Evolutionary conservation across 1,140 invertebrate genomes (phyloP).

Genomic region (Plutomurus gul): DNA sequence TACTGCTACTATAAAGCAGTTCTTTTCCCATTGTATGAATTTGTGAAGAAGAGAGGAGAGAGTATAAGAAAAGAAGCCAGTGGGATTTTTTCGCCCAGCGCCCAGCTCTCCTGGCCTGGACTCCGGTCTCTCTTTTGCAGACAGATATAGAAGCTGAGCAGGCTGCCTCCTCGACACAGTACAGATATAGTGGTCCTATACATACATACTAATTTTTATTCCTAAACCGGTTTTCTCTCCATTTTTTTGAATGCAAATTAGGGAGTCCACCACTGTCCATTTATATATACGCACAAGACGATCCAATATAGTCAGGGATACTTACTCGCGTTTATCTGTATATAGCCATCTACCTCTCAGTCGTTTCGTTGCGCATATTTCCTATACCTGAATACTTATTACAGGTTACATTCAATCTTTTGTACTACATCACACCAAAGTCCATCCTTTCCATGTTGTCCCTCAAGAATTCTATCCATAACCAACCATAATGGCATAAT

Average conservation of each 20-base stretch:
- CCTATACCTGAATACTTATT: background rate
- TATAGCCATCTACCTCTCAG: background rate
- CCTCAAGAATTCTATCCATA: slow-evolving; percentile 23
- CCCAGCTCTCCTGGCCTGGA: slow-evolving; percentile 18
- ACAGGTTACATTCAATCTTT: background rate
- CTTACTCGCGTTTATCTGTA: too few relatives aligned
- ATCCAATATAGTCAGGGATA: slow-evolving; percentile 6
- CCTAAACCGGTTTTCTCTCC: slow-evolving; percentile 42
- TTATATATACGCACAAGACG: slow-evolving; percentile 31
- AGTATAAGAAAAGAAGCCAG: background rate
- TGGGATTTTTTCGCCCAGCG: slow-evolving; percentile 9
- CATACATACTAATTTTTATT: slow-evolving; percentile 38
- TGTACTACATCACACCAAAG: background rate
- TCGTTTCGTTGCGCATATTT: too few relatives aligned
- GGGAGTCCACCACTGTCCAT: slow-evolving; percentile 51
- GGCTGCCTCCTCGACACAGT: too few relatives aligned
- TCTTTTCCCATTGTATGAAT: background rate
- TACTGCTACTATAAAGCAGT: background rate
- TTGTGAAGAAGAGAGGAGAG: background rate
- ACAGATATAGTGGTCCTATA: slow-evolving; percentile 1
- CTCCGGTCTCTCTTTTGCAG: background rate
- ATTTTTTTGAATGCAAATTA: slow-evolving; percentile 50
- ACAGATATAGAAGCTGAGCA: slow-evolving; percentile 14
- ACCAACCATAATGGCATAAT: background rate
- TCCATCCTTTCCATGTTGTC: background rate